Evolutionary conservation across 2,797 vertebrate species (phyloP).

Genomic region (Phyllotis vaccarum): DNA sequence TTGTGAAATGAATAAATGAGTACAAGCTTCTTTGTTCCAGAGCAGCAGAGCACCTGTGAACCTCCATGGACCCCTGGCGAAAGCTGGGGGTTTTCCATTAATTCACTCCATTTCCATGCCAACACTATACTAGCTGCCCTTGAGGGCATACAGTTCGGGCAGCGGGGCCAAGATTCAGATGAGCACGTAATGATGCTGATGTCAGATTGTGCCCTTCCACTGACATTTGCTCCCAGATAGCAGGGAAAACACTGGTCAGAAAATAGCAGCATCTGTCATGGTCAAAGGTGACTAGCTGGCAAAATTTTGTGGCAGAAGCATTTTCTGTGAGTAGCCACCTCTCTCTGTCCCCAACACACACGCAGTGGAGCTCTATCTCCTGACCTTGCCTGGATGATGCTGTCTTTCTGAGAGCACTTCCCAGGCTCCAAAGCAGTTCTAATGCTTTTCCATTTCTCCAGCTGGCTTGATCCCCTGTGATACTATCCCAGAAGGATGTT

Average conservation of each 20-base stretch:
- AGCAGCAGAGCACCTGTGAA: background rate
- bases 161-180: slow-evolving; percentile 64
- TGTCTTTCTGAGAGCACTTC: slow-evolving; percentile 32
- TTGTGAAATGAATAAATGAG: background rate
- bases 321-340: slow-evolving; percentile 25
- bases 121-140: slow-evolving; percentile 21
- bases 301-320: slow-evolving; percentile 46
- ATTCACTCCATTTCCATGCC: background rate
- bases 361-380: background rate
- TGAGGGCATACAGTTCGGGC: background rate
- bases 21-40: background rate
- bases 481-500: background rate
- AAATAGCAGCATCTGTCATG: slow-evolving; percentile 73
- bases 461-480: background rate
- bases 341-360: background rate
- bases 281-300: slow-evolving; percentile 79
- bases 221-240: slow-evolving; percentile 77
- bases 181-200: slow-evolving; percentile 66
- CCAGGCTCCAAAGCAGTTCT: background rate
- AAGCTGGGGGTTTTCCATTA: background rate
- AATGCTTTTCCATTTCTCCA: background rate
- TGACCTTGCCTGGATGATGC: slow-evolving; percentile 24
- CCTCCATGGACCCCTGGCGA: background rate
- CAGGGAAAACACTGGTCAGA: slow-evolving; percentile 71
- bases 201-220: slow-evolving; percentile 59